A percentile compares a stretch with the other conserved stretches of the same genome.
These are phyloP conservation scores for Chrysolina americana DNA, from an alignment of 2,888 invertebrate genomes.

Conservation along the genomic window DNA sequence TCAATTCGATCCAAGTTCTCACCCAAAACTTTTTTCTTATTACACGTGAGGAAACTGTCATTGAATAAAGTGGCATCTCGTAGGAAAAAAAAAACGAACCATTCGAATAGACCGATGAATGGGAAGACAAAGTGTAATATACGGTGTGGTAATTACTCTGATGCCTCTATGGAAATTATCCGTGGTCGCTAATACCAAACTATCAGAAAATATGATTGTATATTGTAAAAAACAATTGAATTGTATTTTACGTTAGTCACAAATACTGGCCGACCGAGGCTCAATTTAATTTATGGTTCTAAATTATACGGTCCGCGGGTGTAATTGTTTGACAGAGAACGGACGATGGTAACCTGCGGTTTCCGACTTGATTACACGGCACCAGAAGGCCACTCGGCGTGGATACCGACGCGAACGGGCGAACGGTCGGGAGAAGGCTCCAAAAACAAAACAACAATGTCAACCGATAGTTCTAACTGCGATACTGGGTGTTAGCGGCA, in stretches of 20 bases:
- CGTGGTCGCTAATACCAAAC: conserved; percentile 52
- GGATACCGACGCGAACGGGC: conserved; percentile 9
- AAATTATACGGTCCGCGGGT: conserved; percentile 68
- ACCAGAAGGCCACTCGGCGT: conserved; percentile 25
- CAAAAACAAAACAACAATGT: conserved; percentile 31
- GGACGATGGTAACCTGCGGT: conserved; percentile 57
- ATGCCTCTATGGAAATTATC: conserved; percentile 48
- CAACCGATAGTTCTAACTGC: conserved; percentile 28
- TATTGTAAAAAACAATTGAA: conserved; percentile 54
- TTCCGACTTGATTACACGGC: conserved; percentile 57
- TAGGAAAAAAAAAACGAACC: conserved; percentile 13
- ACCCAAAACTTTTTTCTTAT: background rate
- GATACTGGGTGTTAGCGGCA: conserved; percentile 18
- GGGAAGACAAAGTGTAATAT: conserved; percentile 38
- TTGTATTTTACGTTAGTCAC: conserved; percentile 55
- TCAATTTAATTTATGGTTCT: conserved; percentile 69
- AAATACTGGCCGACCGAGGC: conserved; percentile 58
- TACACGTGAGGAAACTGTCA: conserved; percentile 10
- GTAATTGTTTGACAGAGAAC: conserved; percentile 65
- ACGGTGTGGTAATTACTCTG: conserved; percentile 47
- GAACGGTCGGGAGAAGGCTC: background rate
- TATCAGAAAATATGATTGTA: conserved; percentile 53
- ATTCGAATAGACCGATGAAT: conserved; percentile 31
- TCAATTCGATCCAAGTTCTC: too few relatives aligned
- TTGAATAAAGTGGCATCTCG: conserved; percentile 9